A percentile compares a stretch with the other conserved stretches of the same genome.
Conservation (phyloP, 2,797 vertebrate genomes). For the Enteromius trimaculatus region DNA sequence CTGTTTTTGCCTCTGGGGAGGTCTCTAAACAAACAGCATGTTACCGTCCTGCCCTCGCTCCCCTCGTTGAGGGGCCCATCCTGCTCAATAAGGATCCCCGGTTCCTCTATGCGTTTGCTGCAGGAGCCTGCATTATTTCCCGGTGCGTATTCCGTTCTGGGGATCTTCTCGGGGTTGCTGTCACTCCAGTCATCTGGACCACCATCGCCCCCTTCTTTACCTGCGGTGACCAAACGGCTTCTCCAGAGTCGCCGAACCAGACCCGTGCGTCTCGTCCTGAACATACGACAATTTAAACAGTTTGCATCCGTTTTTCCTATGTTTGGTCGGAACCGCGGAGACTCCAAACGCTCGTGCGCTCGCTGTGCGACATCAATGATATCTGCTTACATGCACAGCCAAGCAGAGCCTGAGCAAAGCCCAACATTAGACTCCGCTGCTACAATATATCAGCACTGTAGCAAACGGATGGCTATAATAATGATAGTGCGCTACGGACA, state of each 20-base stretch:
- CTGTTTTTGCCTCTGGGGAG: conserved; percentile 71
- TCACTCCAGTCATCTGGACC: conserved; percentile 68
- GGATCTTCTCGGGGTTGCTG: conserved; percentile 75
- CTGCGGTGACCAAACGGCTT: conserved; percentile 88
- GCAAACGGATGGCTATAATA: conserved; percentile 58
- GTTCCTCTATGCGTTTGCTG: conserved; percentile 64
- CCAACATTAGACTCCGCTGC: conserved; percentile 74
- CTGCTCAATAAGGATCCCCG: conserved; percentile 71
- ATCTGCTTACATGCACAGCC: conserved; percentile 73
- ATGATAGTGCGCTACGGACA: conserved; percentile 44
- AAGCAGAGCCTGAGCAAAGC: conserved; percentile 68
- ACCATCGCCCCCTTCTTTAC: conserved; percentile 82
- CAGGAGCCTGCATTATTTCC: conserved; percentile 41
- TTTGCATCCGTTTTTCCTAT: conserved; percentile 74
- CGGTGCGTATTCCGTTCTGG: conserved; percentile 74
- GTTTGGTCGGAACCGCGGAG: conserved; percentile 73
- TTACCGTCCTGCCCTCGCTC: conserved; percentile 80
- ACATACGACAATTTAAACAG: conserved; percentile 91
- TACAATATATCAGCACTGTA: conserved; percentile 62
- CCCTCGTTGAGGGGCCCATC: conserved; percentile 65
- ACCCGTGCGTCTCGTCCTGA: conserved; percentile 97
- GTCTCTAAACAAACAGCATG: conserved; percentile 90
- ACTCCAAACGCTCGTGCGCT: conserved; percentile 75
- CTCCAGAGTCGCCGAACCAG: conserved; percentile 99
- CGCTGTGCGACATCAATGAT: conserved; percentile 68